Conservation (phyloP, 2,797 vertebrate species). For the Enteromius argenteus region DNA sequence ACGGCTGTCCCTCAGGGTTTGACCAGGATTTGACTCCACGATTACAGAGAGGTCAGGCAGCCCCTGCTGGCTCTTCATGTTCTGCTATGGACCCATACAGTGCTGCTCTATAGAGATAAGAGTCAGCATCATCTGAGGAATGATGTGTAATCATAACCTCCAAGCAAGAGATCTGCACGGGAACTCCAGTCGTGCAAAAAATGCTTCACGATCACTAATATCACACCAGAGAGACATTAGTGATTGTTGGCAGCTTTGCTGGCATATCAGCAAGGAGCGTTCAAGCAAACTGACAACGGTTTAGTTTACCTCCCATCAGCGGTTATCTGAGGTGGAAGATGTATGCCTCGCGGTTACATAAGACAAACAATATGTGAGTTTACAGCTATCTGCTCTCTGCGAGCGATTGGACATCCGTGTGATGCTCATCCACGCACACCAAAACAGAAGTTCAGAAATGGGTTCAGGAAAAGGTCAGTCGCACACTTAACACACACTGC, state of each 20-base stretch:
- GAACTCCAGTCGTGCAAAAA: background rate
- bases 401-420: conserved; percentile 6
- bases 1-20: conserved; percentile 45
- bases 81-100: conserved; percentile 46
- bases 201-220: background rate
- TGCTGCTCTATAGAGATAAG: conserved; percentile 27
- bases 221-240: background rate
- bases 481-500: conserved; percentile 57
- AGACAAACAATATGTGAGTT: conserved; percentile 43
- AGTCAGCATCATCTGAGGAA: background rate
- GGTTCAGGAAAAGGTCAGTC: conserved; percentile 67
- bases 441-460: conserved; percentile 64
- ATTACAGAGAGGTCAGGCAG: conserved; percentile 36
- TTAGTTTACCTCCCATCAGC: conserved; percentile 38
- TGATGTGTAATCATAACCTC: background rate
- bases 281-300: conserved; percentile 35
- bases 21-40: conserved; percentile 43
- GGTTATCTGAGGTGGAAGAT: conserved; percentile 37
- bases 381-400: conserved; percentile 5
- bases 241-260: background rate
- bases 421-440: conserved; percentile 33
- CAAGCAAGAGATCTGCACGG: background rate
- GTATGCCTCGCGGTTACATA: conserved; percentile 30
- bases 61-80: conserved; percentile 43
- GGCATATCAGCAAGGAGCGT: conserved; percentile 16